Conservation (phyloP, 30 jellyfish, hydroid and myxozoan species). For the Aurelia sp. region DNA sequence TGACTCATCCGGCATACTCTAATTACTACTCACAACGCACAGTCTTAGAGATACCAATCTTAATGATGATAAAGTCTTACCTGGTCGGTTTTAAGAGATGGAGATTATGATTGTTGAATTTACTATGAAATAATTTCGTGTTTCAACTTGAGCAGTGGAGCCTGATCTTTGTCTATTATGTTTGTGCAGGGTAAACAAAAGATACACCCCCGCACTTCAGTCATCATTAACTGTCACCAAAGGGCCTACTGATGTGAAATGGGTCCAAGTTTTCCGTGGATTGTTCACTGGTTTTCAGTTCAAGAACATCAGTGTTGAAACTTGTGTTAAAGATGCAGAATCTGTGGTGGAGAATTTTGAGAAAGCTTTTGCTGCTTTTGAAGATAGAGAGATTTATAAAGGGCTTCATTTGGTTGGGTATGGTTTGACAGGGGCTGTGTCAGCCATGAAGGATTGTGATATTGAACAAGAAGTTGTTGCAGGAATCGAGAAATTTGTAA, state of each 20-base stretch:
- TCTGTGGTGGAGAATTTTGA: constrained; percentile 61
- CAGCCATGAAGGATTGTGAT: constrained; percentile 83
- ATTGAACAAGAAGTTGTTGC: constrained; percentile 40
- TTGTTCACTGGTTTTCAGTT: constrained; percentile 83
- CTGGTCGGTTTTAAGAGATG: too few species aligned
- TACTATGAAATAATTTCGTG: too few species aligned
- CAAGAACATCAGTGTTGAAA: constrained; percentile 67
- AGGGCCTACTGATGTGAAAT: constrained; percentile 82
- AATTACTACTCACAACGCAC: too few species aligned
- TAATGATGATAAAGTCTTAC: too few species aligned
- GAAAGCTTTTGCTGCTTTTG: constrained; percentile 78
- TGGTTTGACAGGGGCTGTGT: constrained; percentile 67
- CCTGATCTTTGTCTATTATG: not conserved
- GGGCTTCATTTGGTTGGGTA: constrained; percentile 86
- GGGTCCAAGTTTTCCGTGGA: constrained; percentile 98
- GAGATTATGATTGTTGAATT: too few species aligned
- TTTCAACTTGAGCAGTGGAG: too few species aligned
- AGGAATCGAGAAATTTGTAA: constrained; percentile 67
- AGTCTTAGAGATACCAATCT: too few species aligned
- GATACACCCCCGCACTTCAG: constrained; percentile 81
- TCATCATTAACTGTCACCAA: constrained; percentile 64
- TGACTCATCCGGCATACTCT: too few species aligned
- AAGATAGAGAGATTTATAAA: constrained; percentile 80
- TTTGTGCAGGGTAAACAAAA: constrained; percentile 78
- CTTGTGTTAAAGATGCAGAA: constrained; percentile 93